A percentile compares a stretch with the other conserved stretches of the same genome.
phyloP scores from a whole-genome alignment of 2,797 vertebrate genomes.

The Sebastiscus tertius region DNA sequence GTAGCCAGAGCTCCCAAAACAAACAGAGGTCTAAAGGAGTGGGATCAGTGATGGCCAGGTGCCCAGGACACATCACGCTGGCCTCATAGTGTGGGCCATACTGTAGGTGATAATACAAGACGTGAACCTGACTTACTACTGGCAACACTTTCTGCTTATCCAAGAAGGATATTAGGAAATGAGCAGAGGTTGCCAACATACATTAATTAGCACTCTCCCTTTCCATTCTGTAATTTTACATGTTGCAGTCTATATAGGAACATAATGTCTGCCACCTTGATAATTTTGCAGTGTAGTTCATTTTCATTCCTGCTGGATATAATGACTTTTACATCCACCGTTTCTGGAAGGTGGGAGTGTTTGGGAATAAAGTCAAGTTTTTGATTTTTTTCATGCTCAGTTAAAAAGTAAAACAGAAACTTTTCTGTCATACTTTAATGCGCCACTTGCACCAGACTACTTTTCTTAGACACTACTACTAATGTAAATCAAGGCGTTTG shows the following conservation, averaged over 20 bases:
- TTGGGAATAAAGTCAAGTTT: conserved; percentile 66
- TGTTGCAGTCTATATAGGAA: conserved; percentile 61
- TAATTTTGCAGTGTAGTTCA: conserved; percentile 69
- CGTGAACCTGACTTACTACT: conserved; percentile 41
- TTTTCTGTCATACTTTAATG: conserved; percentile 61
- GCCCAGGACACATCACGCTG: conserved; percentile 70
- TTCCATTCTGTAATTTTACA: conserved; percentile 74
- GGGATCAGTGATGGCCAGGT: conserved; percentile 73
- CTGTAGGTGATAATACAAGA: conserved; percentile 64
- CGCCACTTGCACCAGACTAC: conserved; percentile 58
- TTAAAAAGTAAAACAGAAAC: conserved; percentile 72
- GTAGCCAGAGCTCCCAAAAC: conserved; percentile 79
- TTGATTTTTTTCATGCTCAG: conserved; percentile 57
- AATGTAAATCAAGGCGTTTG: conserved; percentile 49
- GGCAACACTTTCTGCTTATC: conserved; percentile 32
- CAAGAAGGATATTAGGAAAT: conserved; percentile 45
- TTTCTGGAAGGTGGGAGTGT: conserved; percentile 73
- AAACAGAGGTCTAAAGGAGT: conserved; percentile 78
- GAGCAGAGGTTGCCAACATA: conserved; percentile 47
- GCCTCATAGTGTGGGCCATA: conserved; percentile 51
- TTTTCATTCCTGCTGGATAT: conserved; percentile 76
- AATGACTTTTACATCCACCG: conserved; percentile 80
- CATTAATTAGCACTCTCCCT: conserved; percentile 64
- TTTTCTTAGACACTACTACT: conserved; percentile 41
- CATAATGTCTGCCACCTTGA: conserved; percentile 78